Base-by-base conservation (phyloP, 2,797 vertebrate species). In the Myripristis murdjan region DNA sequence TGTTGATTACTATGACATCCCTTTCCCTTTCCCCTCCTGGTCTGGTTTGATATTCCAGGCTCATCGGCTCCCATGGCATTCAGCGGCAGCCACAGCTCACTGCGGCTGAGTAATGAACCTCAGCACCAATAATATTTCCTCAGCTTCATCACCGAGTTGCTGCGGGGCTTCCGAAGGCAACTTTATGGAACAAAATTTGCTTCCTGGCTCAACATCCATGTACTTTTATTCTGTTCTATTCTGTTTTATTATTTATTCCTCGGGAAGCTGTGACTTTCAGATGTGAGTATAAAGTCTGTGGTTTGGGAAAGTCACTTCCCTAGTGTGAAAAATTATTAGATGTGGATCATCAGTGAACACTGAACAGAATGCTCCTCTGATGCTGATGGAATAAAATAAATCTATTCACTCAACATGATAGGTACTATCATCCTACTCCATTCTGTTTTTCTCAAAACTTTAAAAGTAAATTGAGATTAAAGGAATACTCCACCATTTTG, bases 241-340 rank as follows among this genome's bases (percentile, higher is more conserved):
- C 67, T 47, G 12, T 82, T 76, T 81, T 81, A 84, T 80, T 69
- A 44, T 85, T 85, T 86, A 81, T 77, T 73, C 46, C 31, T 37
- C 46, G 12, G 69, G 61, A 83, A 71, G 75, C 81, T 73, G 67
- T 61, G 56, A 77, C 59, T 68, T 80, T 74, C 44, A 70, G 65
- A 88, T 82, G 61, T 59, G 75, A 73, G 47, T 84, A 73, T 75
- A 73, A 82, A 79, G 58, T 73, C 6, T 14, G 70, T 70, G 24
- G 75, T 72, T 77, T 67, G 57, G 82, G 11, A 15, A 54, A 85
- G 57, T 79, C 79, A 69, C 10, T 58, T 59, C 58, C 51, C 55
- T 61, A 41, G 5, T 15, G 14, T 41, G 39, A 15, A 15, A 41
- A 41, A 41, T 15, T 3, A 41, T 41, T 41, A 41, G 4, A 41